phyloP scores from a whole-genome alignment of 2,888 invertebrate genomes.

The Entomobrya proxima region DNA sequence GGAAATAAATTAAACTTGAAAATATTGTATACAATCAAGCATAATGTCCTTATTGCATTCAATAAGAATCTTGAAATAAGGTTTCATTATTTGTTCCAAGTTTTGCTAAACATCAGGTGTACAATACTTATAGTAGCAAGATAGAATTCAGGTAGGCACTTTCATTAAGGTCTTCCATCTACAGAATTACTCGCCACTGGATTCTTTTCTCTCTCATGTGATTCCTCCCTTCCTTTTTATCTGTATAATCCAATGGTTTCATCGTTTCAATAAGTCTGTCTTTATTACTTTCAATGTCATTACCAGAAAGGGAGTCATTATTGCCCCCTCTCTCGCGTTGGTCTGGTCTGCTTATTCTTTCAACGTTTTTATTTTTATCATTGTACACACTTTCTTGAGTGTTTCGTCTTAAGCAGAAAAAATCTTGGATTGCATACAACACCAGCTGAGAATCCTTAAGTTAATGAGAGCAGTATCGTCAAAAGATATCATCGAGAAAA shows the following conservation, averaged over 20 bases:
- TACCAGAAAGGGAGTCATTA: constrained; percentile 60
- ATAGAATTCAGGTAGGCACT: constrained; percentile 6
- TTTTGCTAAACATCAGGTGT: constrained; percentile 9
- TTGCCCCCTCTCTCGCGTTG: background rate
- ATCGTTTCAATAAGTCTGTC: constrained; percentile 53
- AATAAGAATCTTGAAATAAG: no score
- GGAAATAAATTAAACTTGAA: no score
- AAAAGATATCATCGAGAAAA: constrained; percentile 13
- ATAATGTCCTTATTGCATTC: no score
- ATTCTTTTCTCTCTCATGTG: background rate
- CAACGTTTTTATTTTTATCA: no score
- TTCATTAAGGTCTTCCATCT: background rate
- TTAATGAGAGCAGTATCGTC: constrained; percentile 55
- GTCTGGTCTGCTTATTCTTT: no score
- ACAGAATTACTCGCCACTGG: background rate
- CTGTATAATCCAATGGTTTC: constrained; percentile 3
- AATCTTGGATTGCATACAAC: background rate
- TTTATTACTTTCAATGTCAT: constrained; percentile 59
- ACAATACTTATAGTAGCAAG: background rate
- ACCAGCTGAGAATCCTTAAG: constrained; percentile 53
- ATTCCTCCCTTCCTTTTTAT: background rate
- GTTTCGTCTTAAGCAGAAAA: background rate
- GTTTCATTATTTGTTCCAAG: no score
- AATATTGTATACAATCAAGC: no score
- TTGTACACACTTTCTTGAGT: background rate